These are phyloP conservation scores for Cladopsammia gracilis DNA, from an alignment of 64 coral and sea anemone genomes.

Conservation along the genomic window DNA sequence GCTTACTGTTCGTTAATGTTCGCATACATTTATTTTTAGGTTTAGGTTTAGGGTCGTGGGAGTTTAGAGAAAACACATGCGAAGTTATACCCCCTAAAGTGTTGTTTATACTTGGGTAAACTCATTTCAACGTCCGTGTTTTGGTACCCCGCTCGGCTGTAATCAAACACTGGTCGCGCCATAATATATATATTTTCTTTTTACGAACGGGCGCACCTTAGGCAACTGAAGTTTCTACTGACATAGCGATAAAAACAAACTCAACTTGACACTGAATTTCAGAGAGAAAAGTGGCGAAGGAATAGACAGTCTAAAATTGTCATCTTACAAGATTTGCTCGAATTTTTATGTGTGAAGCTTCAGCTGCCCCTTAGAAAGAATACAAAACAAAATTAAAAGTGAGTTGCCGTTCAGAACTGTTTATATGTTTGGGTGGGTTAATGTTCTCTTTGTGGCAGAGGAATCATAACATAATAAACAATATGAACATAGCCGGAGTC, in stretches of 20 bases:
- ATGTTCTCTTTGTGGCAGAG: neutral
- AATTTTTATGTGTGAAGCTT: neutral
- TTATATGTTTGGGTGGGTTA: neutral
- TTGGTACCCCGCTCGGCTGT: neutral
- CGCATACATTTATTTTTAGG: neutral
- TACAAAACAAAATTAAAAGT: neutral
- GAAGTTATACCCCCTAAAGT: neutral
- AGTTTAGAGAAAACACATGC: neutral
- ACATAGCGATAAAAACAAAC: too few species aligned
- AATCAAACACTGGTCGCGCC: neutral
- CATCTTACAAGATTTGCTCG: too few species aligned
- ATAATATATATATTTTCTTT: too few species aligned
- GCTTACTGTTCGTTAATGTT: neutral
- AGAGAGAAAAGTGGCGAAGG: too few species aligned
- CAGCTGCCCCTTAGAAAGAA: neutral
- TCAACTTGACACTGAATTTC: too few species aligned
- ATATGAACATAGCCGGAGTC: too few species aligned
- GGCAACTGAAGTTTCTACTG: too few species aligned
- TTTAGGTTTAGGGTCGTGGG: slow-evolving; percentile 15
- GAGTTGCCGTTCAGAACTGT: neutral
- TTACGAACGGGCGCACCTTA: too few species aligned
- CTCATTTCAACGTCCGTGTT: neutral
- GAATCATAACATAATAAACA: neutral
- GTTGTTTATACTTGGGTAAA: neutral
- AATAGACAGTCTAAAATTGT: too few species aligned